phyloP scores from a whole-genome alignment of 2,888 invertebrate species.

The Drosophila leonis region DNA sequence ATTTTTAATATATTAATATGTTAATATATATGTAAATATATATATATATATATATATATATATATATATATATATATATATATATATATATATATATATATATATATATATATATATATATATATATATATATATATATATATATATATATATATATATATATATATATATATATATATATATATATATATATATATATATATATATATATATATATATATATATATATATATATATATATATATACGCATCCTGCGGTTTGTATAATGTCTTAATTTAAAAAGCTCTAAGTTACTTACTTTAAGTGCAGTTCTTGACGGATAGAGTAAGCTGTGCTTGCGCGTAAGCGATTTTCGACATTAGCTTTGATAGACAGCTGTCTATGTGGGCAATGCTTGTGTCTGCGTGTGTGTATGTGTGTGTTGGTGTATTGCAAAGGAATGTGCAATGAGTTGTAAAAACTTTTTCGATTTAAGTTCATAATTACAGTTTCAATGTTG shows the following conservation, averaged over 20 bases:
- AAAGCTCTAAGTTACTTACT: constrained; percentile 24
- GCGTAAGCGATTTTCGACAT: constrained; percentile 40
- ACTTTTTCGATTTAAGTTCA: constrained; percentile 80
- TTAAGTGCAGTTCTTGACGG: constrained; percentile 13
- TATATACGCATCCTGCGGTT: no score
- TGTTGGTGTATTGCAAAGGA: constrained; percentile 37
- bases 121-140: no score
- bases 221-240: no score
- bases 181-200: no score
- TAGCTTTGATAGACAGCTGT: constrained; percentile 62
- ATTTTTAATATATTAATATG: neutral
- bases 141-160: no score
- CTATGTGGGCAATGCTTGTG: constrained; percentile 27
- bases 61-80: no score
- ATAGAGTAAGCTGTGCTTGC: neutral
- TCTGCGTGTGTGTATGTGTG: constrained; percentile 5
- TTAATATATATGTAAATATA: no score
- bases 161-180: no score
- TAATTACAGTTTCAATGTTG: constrained; percentile 73
- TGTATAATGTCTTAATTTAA: neutral
- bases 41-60: no score
- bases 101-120: no score
- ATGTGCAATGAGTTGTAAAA: constrained; percentile 77
- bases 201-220: no score
- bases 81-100: no score